These are phyloP conservation scores for Brachionus sp. DNA, from an alignment of 1,140 invertebrate species.

Conservation along the genomic window DNA sequence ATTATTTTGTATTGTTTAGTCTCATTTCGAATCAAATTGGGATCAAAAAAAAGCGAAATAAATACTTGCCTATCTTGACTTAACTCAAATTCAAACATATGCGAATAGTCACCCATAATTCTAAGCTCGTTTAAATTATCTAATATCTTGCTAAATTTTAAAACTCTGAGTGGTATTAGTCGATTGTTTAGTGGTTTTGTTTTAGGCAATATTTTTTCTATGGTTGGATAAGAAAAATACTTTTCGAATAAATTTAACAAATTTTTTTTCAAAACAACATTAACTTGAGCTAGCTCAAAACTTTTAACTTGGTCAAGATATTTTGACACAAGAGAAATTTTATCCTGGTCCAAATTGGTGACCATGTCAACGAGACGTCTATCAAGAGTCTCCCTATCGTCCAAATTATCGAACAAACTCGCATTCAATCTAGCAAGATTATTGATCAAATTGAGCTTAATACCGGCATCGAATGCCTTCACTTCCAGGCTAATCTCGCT, in stretches of 20 bases:
- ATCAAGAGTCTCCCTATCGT: neutral
- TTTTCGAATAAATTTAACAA: neutral
- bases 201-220: neutral
- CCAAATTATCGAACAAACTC: neutral
- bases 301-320: neutral
- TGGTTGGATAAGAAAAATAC: neutral
- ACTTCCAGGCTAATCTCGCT: neutral
- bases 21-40: neutral
- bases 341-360: neutral
- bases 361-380: neutral
- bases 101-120: neutral
- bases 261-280: neutral
- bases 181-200: neutral
- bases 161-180: neutral
- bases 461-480: slow-evolving; percentile 16
- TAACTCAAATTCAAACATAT: neutral
- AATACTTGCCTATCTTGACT: neutral
- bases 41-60: neutral
- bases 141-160: neutral
- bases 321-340: neutral
- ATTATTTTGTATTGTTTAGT: neutral
- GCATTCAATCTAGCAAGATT: neutral
- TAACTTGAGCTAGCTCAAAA: neutral
- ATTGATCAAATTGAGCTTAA: slow-evolving; percentile 18
- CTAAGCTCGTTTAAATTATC: neutral